Evolutionary conservation across 2,888 invertebrate species (phyloP), one percentile per base, ranked within the genome.

Genomic region (Melikaiella ostensackeni): DNA sequence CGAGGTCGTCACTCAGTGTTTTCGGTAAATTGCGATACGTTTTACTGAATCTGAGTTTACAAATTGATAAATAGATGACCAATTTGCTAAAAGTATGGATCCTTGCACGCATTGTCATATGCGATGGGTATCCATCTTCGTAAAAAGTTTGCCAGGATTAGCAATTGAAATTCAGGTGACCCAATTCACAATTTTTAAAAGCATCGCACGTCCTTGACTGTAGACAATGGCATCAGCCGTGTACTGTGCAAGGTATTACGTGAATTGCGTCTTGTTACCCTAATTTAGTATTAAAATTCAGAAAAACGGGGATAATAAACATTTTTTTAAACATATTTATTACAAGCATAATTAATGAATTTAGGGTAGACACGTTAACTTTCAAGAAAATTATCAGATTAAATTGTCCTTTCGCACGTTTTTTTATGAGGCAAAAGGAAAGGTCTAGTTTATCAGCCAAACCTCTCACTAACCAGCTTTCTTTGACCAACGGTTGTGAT

Each of bases 111-210:
- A 61, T 19, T 50, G 61, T 7, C 27, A 61, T 27, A 33, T 61
- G 19, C 61, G 27, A 61, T n/a, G 42, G n/a, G 16, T n/a, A 66
- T 66, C 27, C 46, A 24, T 66, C 66, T 66, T 66, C 66, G 19
- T 42, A 42, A 38, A 66, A 66, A 66, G 46, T 30, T 38, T 66
- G 7, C 19, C 16, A 33, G 46, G 11, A 66, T 66, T n/a, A 19
- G 21, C 61, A 42, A 66, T 66, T 66, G 42, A 66, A 66, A 66
- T 42, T 66, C 21, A 46, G 66, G 42, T 66, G 66, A 66, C 66
- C 66, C n/a, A 38, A 66, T 66, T 27, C 16, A 19, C 21, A 21
- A 33, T 66, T 66, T 66, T 46, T 13, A 66, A 27, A 66, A 66
- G 19, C 8, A n/a, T 61, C 16, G 50, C 50, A 50, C 50, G 50